Evolutionary conservation across 23 tunicate species (phyloP), one percentile per base, ranked within the genome.

Genomic region (Ciona savignyi): DNA sequence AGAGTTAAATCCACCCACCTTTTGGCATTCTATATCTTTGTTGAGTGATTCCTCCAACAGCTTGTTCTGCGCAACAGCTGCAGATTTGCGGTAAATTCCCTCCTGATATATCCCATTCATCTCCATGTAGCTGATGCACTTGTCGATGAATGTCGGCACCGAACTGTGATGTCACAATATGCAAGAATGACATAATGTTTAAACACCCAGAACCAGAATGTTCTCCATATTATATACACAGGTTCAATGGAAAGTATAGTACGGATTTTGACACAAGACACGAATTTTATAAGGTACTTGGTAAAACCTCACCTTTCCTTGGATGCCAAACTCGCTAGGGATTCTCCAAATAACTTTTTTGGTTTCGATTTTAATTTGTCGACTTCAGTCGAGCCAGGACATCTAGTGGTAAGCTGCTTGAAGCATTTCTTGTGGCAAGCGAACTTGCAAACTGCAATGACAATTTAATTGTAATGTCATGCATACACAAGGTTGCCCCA

Each of bases 91-190:
- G 74, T 84, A 84, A 28, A 84, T 71, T 27, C 90, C 90, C 68
- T 84, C 78, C 78, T 84, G 81, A 69, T 77, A 73, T 63, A 84
- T 77, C 34, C 90, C 90, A 62, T 84, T 84, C 78, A 81, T 65
- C 33, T 84, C 90, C 77, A 84, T 71, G 74, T 84, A 77, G 29
- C 77, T 71, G 73, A 84, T 79, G 73, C 81, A 71, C 67, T 84
- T 84, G 73, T 77, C 81, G 27, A 84, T 66, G 69, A 84, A 84
- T 24, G 71, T 83, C 1, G 90, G 90, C 4, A 80, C 84, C 31
- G 70, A 33, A 26, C 84, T 80, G 63, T 28, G 2, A 66, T 29
- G 4, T 23, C 24, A 63, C 67, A n/a, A n/a, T n/a, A n/a, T n/a
- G n/a, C n/a, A n/a, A n/a, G n/a, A n/a, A n/a, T n/a, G n/a, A n/a